Base-by-base conservation (phyloP, 2,113 vertebrate species). In the Mellivora capensis region DNA sequence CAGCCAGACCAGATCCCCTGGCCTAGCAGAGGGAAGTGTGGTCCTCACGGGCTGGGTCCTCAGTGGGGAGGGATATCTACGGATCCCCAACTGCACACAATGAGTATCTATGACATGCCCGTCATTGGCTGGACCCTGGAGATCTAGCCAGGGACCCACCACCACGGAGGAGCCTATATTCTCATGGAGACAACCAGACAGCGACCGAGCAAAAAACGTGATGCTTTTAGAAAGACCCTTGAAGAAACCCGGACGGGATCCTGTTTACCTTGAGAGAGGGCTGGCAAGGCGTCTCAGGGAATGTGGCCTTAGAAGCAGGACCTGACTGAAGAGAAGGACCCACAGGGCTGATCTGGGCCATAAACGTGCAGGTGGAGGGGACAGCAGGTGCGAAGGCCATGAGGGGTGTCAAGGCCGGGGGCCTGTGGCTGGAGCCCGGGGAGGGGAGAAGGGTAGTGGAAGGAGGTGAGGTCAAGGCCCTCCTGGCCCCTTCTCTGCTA, bases 391-490 rank as follows among this genome's bases (percentile, higher is more conserved):
- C 44, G 37, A 62, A 85, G 71, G n/a, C 27, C 71, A 1, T 0
- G 2, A 57, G 59, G 59, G 25, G 11, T 17, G 0, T 4, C 62
- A 67, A 20, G 42, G 20, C 9, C 0, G 2, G 0, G 62, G 76
- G 3, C 15, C 15, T 7, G 31, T 7, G 25, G 31, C 10, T 11
- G 47, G 15, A 1, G 64, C 18, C 5, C 2, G 23, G 76, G 2
- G 64, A 29, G 21, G 4, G 2, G 2, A 29, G 81, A 20, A 23
- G n/a, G 27, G 5, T 5, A 0, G 1, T 4, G 31, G 72, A 1
- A 42, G 81, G 20, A 57, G 71, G 18, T 8, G 34, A n/a, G 6
- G 6, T 3, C 67, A 29, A 1, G 49, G 49, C 37, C 21, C 10
- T 72, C 13, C 31, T 34, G 31, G 87, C 21, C 11, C 52, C 39